Base-by-base conservation (phyloP, 2,797 vertebrate species). In the Sitta carolinensis region DNA sequence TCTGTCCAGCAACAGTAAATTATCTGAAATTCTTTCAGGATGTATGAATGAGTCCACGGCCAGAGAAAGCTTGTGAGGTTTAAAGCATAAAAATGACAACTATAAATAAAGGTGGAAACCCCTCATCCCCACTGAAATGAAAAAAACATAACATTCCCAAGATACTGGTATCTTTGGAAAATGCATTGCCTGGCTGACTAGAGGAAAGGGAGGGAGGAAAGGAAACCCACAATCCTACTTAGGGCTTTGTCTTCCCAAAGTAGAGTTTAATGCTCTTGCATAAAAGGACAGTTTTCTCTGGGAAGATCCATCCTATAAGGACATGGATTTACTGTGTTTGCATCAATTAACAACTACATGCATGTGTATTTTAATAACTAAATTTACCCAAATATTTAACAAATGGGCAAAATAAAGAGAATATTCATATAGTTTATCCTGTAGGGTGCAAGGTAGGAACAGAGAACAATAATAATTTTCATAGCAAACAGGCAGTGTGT, bases 31-130 rank as follows among this genome's bases (percentile, higher is more conserved):
- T 96, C 69, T 95, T 96, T 92, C 75, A 91, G 89, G 84, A 77
- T 96, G 32, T 93, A 66, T 58, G 58, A 97, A 97, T 91, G 94
- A 78, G 45, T 96, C 79, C 85, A 89, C 42, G 84, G 82, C 89
- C 86, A 97, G 88, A 96, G 76, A 95, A 90, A 88, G 68, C 66
- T 83, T 95, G 69, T 85, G 78, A 97, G 93, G 84, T 95, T 95
- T 96, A 90, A 96, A 94, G 43, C 93, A 90, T 95, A 95, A 97
- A 97, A 97, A 93, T 94, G 84, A 85, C 96, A 96, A 75, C 89
- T 75, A 93, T 97, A 97, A 97, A 97, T 97, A 97, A 97, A 97
- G 66, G 77, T 84, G 69, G 66, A 97, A 97, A 84, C 26, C 64
- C 59, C 72, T 95, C 72, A 89, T 95, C 74, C 54, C 59, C 79